Percentiles rank a stretch among this genome's conserved stretches.
Conservation (phyloP, 2,888 invertebrate genomes). For the Aleiodes alternator region DNA sequence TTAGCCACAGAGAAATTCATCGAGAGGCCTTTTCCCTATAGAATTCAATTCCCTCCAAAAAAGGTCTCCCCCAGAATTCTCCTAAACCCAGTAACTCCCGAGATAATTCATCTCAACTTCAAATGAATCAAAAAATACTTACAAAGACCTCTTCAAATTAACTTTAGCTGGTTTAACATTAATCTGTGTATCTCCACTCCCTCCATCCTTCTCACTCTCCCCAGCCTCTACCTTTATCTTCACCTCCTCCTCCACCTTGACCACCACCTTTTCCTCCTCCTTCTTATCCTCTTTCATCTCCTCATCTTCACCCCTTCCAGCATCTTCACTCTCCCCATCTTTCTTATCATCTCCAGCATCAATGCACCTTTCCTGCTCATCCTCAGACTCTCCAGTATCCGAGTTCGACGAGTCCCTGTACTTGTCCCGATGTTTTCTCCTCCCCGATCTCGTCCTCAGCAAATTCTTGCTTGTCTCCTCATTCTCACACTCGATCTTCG, state of each 20-base stretch:
- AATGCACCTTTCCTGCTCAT: constrained; percentile 63
- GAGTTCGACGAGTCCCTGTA: constrained; percentile 71
- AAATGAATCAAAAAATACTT: constrained; percentile 56
- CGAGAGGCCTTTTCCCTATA: neutral
- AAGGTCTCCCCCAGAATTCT: too few species aligned
- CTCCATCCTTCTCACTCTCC: constrained; percentile 36
- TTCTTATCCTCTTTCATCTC: constrained; percentile 55
- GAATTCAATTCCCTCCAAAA: too few species aligned
- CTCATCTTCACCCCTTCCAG: constrained; percentile 31
- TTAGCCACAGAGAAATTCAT: too few species aligned
- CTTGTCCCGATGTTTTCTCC: constrained; percentile 68
- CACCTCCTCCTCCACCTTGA: neutral
- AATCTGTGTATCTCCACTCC: constrained; percentile 48
- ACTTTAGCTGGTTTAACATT: constrained; percentile 70
- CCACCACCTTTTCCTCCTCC: constrained; percentile 39
- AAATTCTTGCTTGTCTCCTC: constrained; percentile 26
- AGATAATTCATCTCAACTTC: too few species aligned
- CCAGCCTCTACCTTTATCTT: constrained; percentile 27
- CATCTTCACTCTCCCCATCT: constrained; percentile 38
- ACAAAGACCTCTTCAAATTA: constrained; percentile 74
- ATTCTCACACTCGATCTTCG: constrained; percentile 48
- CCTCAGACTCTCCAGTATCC: constrained; percentile 69
- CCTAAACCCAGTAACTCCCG: too few species aligned
- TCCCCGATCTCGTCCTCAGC: constrained; percentile 51
- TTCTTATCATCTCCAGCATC: constrained; percentile 1